Conservation (phyloP, 2,888 invertebrate species). For the Caenorhabditis auriculariae region DNA sequence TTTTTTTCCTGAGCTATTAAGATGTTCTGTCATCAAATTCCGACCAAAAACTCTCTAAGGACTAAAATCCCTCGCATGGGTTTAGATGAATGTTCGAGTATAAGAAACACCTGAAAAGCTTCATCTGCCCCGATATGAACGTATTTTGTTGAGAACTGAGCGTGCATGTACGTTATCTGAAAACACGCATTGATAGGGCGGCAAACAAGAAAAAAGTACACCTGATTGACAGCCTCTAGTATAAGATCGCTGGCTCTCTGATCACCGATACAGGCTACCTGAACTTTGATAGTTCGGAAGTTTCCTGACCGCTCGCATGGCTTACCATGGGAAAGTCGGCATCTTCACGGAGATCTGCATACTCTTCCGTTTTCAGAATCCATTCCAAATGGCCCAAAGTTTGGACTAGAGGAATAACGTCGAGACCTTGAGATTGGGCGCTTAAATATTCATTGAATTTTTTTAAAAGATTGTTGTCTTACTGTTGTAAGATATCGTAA, state of each 20-base stretch:
- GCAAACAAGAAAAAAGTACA: neutral
- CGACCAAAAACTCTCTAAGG: no score
- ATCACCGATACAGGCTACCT: slow-evolving; percentile 50
- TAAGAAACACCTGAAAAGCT: slow-evolving; percentile 52
- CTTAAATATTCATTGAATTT: slow-evolving; percentile 43
- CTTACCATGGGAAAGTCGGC: slow-evolving; percentile 34
- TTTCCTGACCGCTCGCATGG: neutral
- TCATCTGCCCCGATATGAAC: slow-evolving; percentile 69
- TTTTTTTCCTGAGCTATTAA: no score
- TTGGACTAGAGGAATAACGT: slow-evolving; percentile 79
- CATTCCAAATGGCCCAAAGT: slow-evolving; percentile 84
- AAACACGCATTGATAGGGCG: neutral
- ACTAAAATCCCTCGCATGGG: no score
- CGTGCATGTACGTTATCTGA: slow-evolving; percentile 60
- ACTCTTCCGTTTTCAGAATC: slow-evolving; percentile 75
- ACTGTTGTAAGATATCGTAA: slow-evolving; percentile 59
- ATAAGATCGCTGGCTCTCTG: slow-evolving; percentile 64
- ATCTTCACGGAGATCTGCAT: slow-evolving; percentile 68
- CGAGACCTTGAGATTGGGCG: slow-evolving; percentile 68
- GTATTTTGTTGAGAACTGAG: slow-evolving; percentile 70
- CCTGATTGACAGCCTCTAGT: slow-evolving; percentile 48
- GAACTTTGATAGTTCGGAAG: neutral
- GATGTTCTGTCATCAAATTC: no score
- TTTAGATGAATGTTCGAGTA: neutral
- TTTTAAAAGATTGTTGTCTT: slow-evolving; percentile 13